These are phyloP conservation scores for Oncopeltus fasciatus DNA, from an alignment of 1,140 invertebrate genomes.

Conservation along the genomic window DNA sequence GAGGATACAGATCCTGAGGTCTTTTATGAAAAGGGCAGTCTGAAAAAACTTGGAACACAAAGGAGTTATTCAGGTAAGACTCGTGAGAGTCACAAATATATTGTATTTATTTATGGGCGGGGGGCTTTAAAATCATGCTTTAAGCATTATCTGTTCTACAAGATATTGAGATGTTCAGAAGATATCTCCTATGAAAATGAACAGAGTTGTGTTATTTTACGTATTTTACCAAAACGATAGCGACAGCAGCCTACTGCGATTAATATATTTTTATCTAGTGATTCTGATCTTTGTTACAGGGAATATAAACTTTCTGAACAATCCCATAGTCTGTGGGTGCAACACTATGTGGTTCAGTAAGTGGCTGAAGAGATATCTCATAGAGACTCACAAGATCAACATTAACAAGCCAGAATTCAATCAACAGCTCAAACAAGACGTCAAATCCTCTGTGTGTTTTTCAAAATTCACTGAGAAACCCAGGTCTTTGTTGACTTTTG, in stretches of 20 bases:
- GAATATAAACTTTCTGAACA: conserved; percentile 11
- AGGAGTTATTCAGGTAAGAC: conserved; percentile 64
- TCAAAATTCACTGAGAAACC: too few species aligned
- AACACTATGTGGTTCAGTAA: conserved; percentile 11
- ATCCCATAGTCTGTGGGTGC: conserved; percentile 12
- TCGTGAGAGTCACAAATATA: too few species aligned
- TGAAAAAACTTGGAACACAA: conserved; percentile 69
- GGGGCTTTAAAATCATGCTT: too few species aligned
- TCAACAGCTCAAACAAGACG: background rate
- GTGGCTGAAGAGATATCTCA: conserved; percentile 13
- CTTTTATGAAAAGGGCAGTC: conserved; percentile 70
- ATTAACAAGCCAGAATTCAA: background rate
- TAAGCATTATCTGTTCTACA: too few species aligned
- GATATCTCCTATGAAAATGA: too few species aligned
- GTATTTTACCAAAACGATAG: too few species aligned
- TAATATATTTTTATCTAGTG: too few species aligned
- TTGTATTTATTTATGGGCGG: too few species aligned
- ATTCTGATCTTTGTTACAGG: conserved; percentile 10
- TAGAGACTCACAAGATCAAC: background rate
- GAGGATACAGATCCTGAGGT: conserved; percentile 61
- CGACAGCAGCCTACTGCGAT: too few species aligned
- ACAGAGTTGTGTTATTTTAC: too few species aligned
- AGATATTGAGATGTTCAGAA: too few species aligned
- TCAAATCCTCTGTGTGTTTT: background rate
- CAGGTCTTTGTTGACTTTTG: too few species aligned